These are phyloP conservation scores for Chloebia gouldiae DNA, from an alignment of 2,113 vertebrate genomes.

Conservation along the genomic window DNA sequence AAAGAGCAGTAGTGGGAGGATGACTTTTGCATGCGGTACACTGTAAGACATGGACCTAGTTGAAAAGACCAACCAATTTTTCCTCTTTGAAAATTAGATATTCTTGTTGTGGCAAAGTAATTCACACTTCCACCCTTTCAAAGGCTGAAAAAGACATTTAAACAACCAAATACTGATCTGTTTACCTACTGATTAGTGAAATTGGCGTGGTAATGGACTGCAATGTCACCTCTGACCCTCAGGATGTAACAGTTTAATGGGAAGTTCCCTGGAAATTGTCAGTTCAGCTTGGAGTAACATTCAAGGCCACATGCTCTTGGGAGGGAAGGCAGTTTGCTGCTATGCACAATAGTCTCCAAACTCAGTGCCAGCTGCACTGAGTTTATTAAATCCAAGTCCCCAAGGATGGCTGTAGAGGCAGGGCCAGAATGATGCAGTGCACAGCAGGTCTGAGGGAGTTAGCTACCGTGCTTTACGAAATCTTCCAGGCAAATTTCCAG, in stretches of 20 bases:
- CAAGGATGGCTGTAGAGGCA: not conserved
- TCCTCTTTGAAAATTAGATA: not conserved
- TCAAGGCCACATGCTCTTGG: not conserved
- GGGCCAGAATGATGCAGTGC: not conserved
- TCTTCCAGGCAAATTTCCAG: not conserved
- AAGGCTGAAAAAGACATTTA: not conserved
- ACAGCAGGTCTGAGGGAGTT: accelerated
- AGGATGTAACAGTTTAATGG: not conserved
- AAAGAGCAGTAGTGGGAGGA: not conserved
- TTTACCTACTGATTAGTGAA: not conserved
- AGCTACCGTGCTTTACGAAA: not conserved
- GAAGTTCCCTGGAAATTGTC: not conserved
- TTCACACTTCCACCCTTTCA: not conserved
- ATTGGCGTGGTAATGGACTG: not conserved
- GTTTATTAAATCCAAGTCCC: not conserved
- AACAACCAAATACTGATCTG: not conserved
- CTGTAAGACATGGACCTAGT: not conserved
- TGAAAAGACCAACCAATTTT: not conserved
- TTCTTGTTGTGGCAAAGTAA: not conserved
- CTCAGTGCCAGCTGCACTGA: not conserved
- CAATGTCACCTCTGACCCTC: not conserved
- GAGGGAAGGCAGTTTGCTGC: not conserved
- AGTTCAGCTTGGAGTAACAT: not conserved
- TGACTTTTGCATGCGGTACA: not conserved
- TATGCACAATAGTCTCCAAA: not conserved